Conservation (phyloP, 1,140 invertebrate species). For the Panulirus ornatus region DNA sequence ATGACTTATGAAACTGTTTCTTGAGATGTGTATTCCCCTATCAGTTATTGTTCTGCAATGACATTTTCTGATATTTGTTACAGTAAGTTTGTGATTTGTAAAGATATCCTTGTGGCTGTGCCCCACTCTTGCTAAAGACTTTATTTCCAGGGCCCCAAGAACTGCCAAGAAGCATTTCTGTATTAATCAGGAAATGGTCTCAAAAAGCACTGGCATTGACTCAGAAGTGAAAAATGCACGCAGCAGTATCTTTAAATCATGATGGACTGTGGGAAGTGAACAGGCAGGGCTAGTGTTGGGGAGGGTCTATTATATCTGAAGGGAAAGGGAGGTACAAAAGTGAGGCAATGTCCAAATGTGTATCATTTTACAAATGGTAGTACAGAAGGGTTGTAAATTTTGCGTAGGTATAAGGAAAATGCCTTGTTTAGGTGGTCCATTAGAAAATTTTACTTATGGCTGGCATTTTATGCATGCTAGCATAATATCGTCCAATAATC, state of each 20-base stretch:
- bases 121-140: conserved; percentile 16
- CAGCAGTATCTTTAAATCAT: not conserved
- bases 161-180: not conserved
- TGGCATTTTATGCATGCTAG: conserved; percentile 2
- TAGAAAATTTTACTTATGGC: conserved; percentile 9
- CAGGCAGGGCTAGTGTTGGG: not conserved
- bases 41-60: not conserved
- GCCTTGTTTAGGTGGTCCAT: not conserved
- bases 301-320: not conserved
- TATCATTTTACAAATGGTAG: not conserved
- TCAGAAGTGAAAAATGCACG: not conserved
- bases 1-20: not conserved
- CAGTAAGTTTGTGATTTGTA: not conserved
- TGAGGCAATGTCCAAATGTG: not conserved
- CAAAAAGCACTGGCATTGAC: not conserved
- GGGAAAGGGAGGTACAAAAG: not conserved
- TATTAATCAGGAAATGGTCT: not conserved
- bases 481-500: conserved; percentile 22
- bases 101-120: conserved; percentile 31
- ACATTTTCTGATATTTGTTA: too few species aligned
- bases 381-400: not conserved
- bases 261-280: not conserved
- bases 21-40: not conserved
- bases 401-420: not conserved
- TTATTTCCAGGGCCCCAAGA: conserved; percentile 22